A percentile compares a stretch with the other conserved stretches of the same genome.
phyloP scores from a whole-genome alignment of 1,140 invertebrate species.

The Stratiolaelaps scimitus region DNA sequence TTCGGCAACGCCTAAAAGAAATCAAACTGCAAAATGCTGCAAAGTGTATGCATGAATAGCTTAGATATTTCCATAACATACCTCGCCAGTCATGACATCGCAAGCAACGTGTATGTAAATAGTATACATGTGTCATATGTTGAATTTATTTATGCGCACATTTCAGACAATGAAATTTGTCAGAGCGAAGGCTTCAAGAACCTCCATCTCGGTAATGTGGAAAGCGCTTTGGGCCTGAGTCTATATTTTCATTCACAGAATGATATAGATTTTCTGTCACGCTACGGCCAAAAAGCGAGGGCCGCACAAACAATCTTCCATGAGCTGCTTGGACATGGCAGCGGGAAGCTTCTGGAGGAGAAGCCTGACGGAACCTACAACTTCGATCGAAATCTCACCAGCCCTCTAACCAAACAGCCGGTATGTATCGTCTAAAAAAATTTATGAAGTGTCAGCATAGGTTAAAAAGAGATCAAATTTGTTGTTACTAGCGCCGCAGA shows the following conservation, averaged over 20 bases:
- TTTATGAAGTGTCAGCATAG: too few species aligned
- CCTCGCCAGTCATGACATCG: too few species aligned
- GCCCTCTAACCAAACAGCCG: conserved; percentile 51
- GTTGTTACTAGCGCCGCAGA: not conserved
- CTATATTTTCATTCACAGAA: not conserved
- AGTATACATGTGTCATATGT: not conserved
- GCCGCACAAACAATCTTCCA: conserved; percentile 82
- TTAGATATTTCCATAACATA: too few species aligned
- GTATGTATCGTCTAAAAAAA: conserved; percentile 27
- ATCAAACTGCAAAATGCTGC: too few species aligned
- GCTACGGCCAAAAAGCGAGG: conserved; percentile 57
- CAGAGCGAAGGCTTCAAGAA: conserved; percentile 93
- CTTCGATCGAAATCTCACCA: conserved; percentile 58
- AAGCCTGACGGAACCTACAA: conserved; percentile 62
- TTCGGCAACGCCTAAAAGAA: too few species aligned
- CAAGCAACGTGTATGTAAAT: not conserved
- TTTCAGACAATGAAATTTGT: conserved; percentile 77
- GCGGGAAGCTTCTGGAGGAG: conserved; percentile 74
- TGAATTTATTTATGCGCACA: conserved; percentile 34
- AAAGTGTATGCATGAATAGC: too few species aligned
- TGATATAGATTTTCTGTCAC: not conserved
- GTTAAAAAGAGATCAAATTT: too few species aligned
- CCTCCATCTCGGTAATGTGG: conserved; percentile 84
- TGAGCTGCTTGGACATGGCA: conserved; percentile 85
- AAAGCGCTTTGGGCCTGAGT: conserved; percentile 52